phyloP scores from a whole-genome alignment of 2,888 invertebrate species.

The Gymnosoma rotundatum region DNA sequence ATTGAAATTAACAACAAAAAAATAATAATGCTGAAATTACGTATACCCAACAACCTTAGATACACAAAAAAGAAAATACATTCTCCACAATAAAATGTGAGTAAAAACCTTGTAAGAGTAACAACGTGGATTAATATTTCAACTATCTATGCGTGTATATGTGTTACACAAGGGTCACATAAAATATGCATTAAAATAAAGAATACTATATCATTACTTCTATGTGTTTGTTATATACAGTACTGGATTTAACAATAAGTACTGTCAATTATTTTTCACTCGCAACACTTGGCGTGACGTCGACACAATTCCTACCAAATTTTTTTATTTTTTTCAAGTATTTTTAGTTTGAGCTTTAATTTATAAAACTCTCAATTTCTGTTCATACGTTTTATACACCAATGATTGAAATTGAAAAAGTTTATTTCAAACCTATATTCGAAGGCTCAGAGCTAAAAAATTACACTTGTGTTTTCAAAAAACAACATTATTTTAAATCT shows the following conservation, averaged over 20 bases:
- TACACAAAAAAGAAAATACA: neutral
- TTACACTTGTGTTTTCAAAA: no score
- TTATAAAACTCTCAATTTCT: neutral
- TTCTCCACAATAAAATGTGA: neutral
- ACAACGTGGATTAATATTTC: conserved; percentile 39
- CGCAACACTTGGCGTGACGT: no score
- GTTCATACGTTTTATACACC: no score
- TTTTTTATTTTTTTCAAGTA: neutral
- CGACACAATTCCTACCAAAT: no score
- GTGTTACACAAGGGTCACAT: conserved; percentile 63
- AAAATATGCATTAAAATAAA: conserved; percentile 65
- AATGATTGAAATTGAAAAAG: no score
- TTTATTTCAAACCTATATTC: no score
- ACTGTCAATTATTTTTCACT: neutral
- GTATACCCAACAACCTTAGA: neutral
- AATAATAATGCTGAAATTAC: conserved; percentile 12
- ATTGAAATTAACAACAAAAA: conserved; percentile 19
- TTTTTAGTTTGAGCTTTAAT: neutral
- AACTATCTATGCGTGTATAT: conserved; percentile 30
- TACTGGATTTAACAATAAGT: conserved; percentile 14
- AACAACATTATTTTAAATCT: no score
- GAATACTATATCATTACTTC: conserved; percentile 44
- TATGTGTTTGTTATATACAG: neutral
- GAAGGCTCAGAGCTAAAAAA: no score
- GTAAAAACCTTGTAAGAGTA: neutral